Evolutionary conservation across 2,113 vertebrate genomes (phyloP).

Genomic region (Prolemur simus): DNA sequence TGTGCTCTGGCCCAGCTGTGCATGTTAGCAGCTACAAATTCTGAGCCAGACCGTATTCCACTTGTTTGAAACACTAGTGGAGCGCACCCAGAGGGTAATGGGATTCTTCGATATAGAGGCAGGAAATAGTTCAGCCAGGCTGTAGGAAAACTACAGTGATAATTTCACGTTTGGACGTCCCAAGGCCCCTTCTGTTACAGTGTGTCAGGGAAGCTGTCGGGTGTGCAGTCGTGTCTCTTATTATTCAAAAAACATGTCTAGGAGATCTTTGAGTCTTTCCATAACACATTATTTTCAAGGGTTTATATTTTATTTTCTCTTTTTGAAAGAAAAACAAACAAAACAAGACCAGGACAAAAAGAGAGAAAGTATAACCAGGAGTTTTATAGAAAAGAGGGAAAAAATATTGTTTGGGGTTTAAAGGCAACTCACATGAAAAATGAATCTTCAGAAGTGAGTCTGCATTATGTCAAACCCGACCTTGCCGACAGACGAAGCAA

Average conservation of each 20-base stretch:
- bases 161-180: background rate
- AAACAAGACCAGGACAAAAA: background rate
- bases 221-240: background rate
- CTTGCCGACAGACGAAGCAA: rapidly evolving
- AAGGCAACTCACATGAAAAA: background rate
- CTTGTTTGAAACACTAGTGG: background rate
- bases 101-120: background rate
- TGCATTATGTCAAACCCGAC: background rate
- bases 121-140: background rate
- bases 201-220: background rate
- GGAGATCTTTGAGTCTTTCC: constrained; percentile 11
- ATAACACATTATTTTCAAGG: background rate
- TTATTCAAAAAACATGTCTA: constrained; percentile 22
- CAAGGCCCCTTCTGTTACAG: background rate
- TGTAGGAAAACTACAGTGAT: background rate
- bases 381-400: background rate
- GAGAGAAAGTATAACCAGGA: background rate
- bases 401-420: background rate
- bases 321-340: constrained; percentile 5
- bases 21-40: background rate
- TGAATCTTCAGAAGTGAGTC: background rate
- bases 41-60: background rate
- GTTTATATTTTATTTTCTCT: constrained; percentile 45
- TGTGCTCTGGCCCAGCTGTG: background rate
- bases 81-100: background rate